phyloP scores from a whole-genome alignment of 2,797 vertebrate genomes.

The Onychomys arenicola region DNA sequence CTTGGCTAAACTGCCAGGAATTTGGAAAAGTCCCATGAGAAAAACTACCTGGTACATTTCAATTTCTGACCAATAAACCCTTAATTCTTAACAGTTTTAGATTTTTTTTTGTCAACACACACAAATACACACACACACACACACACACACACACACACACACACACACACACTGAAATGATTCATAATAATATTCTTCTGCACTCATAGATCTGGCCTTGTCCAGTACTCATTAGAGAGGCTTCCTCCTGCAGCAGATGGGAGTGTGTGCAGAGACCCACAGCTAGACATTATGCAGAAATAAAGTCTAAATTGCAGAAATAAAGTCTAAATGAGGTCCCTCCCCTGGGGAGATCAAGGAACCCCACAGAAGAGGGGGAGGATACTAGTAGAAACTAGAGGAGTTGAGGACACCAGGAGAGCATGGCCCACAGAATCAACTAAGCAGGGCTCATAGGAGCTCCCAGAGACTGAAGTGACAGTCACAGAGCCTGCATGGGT shows the following conservation, averaged over 20 bases:
- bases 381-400: neutral
- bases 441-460: neutral
- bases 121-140: too few relatives aligned
- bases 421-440: neutral
- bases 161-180: neutral
- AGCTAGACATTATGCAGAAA: neutral
- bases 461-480: neutral
- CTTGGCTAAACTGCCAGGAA: neutral
- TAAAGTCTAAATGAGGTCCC: neutral
- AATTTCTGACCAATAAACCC: neutral
- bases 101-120: neutral
- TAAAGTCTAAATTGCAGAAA: neutral
- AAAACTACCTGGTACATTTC: conserved; percentile 36
- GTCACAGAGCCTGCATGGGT: neutral
- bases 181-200: neutral
- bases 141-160: neutral
- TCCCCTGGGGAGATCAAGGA: neutral
- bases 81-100: conserved; percentile 11
- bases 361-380: neutral
- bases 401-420: neutral
- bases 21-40: neutral
- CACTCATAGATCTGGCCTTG: neutral
- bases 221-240: neutral
- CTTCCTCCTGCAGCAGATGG: neutral
- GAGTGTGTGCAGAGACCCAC: too few relatives aligned